These are phyloP conservation scores for Callyntrura sp. DNA, from an alignment of 2,888 invertebrate genomes.

Conservation along the genomic window DNA sequence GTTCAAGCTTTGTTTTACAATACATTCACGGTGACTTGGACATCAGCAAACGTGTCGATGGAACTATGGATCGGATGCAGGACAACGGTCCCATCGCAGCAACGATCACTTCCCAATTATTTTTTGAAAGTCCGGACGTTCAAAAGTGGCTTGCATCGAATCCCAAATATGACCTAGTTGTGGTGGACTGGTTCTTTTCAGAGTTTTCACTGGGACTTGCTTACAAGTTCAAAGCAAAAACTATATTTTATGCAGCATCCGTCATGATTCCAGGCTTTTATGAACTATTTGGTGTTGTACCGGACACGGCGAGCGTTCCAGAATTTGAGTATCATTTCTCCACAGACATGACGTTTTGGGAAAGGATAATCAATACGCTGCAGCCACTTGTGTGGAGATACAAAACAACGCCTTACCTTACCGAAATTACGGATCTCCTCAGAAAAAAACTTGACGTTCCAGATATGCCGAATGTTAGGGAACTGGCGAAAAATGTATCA, in stretches of 20 bases:
- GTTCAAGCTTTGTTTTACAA: slow-evolving; percentile 56
- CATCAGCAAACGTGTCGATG: slow-evolving; percentile 59
- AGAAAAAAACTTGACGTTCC: slow-evolving; percentile 58
- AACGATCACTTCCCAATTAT: slow-evolving; percentile 56
- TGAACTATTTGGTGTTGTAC: slow-evolving; percentile 76
- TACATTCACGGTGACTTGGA: slow-evolving; percentile 66
- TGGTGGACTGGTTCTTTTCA: slow-evolving; percentile 78
- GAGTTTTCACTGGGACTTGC: slow-evolving; percentile 79
- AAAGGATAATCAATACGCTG: slow-evolving; percentile 70
- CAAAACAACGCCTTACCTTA: slow-evolving; percentile 55
- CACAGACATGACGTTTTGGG: slow-evolving; percentile 73
- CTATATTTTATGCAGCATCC: slow-evolving; percentile 77
- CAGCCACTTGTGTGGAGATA: slow-evolving; percentile 57
- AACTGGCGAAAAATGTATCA: slow-evolving; percentile 74
- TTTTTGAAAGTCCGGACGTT: slow-evolving; percentile 67
- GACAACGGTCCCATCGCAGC: slow-evolving; percentile 54
- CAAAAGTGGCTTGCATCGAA: slow-evolving; percentile 63
- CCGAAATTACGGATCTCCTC: slow-evolving; percentile 63
- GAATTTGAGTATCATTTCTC: slow-evolving; percentile 76
- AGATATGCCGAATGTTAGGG: slow-evolving; percentile 65
- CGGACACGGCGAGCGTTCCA: slow-evolving; percentile 68
- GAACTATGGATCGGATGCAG: slow-evolving; percentile 53
- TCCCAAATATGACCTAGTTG: slow-evolving; percentile 78
- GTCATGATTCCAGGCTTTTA: slow-evolving; percentile 72
- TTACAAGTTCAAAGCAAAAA: slow-evolving; percentile 78